These are phyloP conservation scores for Teinopalpus imperialis DNA, from an alignment of 2,888 invertebrate species.

Conservation along the genomic window DNA sequence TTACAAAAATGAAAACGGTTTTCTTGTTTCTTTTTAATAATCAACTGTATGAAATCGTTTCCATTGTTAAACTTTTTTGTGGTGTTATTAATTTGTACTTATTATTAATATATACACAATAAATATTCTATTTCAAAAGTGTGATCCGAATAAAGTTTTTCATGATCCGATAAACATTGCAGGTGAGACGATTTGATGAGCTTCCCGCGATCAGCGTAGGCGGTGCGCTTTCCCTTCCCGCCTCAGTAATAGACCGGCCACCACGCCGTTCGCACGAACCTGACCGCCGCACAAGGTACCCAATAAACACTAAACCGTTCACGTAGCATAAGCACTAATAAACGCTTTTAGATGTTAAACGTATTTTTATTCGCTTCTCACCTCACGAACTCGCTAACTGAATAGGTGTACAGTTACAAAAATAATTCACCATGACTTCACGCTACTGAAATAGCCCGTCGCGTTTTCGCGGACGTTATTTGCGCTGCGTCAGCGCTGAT, in stretches of 20 bases:
- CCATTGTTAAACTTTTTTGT: no score
- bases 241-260: conserved; percentile 74
- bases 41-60: no score
- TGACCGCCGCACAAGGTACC: conserved; percentile 77
- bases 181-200: conserved; percentile 55
- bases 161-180: conserved; percentile 57
- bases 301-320: conserved; percentile 51
- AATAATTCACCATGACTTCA: conserved; percentile 74
- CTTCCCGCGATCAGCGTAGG: conserved; percentile 53
- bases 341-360: conserved; percentile 56
- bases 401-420: conserved; percentile 67
- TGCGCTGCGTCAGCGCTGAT: conserved; percentile 32
- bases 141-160: conserved; percentile 4
- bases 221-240: conserved; percentile 41
- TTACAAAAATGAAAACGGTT: conserved; percentile 26
- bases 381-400: conserved; percentile 67
- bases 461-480: conserved; percentile 41
- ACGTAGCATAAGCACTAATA: conserved; percentile 72
- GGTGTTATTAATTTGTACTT: no score
- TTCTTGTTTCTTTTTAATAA: no score
- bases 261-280: conserved; percentile 78
- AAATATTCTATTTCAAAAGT: conserved; percentile 5
- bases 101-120: no score
- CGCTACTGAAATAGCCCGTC: conserved; percentile 67
- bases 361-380: conserved; percentile 57